Evolutionary conservation across 2,113 vertebrate species (phyloP).

Genomic region (Catharus bicknelli): DNA sequence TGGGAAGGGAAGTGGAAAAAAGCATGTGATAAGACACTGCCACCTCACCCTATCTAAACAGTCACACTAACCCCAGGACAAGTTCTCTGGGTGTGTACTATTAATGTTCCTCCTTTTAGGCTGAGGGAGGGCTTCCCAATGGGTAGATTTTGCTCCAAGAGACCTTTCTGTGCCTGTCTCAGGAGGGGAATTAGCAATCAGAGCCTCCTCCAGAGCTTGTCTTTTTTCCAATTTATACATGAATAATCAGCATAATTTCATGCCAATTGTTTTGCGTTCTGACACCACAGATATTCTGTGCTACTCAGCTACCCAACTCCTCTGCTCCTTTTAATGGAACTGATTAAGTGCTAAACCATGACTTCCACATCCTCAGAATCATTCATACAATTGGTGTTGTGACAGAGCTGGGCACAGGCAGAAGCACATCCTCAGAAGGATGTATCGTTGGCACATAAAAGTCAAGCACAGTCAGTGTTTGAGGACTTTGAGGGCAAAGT

Average conservation of each 20-base stretch:
- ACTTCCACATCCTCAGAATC: not conserved
- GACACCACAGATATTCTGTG: not conserved
- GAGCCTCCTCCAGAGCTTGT: not conserved
- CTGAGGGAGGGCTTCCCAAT: not conserved
- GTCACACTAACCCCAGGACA: not conserved
- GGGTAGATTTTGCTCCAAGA: not conserved
- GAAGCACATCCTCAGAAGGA: not conserved
- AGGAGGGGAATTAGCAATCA: not conserved
- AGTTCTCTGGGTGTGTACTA: not conserved
- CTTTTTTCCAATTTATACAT: not conserved
- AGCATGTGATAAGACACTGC: not conserved
- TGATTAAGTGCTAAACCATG: not conserved
- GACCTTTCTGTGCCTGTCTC: not conserved
- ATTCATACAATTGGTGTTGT: not conserved
- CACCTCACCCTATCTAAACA: not conserved
- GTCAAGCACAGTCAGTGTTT: not conserved
- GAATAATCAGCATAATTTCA: conserved; percentile 30
- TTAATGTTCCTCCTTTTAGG: not conserved
- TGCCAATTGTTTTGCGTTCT: not conserved
- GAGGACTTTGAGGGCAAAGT: not conserved
- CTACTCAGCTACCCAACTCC: not conserved
- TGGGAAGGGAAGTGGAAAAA: not conserved
- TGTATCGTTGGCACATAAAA: not conserved
- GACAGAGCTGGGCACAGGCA: not conserved
- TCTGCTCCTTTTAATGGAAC: not conserved